Evolutionary conservation across 2,888 invertebrate species (phyloP), one percentile per base, ranked within the genome.

Genomic region (Adineta ricciae): DNA sequence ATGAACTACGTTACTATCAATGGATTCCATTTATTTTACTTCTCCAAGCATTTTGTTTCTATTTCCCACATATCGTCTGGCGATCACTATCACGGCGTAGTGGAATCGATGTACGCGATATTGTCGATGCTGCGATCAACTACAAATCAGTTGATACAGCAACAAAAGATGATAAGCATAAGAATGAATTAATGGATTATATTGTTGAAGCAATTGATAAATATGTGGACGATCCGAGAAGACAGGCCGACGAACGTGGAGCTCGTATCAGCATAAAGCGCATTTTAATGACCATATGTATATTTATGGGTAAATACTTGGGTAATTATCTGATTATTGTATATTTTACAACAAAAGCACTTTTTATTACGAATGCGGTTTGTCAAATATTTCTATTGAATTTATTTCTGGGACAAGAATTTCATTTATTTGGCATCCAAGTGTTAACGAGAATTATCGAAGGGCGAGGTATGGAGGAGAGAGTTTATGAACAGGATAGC

Each of bases 21-120:
- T 86, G 86, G 86, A 84, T 86, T 78, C 86, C 86, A 36, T 86
- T 86, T 72, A 86, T 86, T 16, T 49, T 86, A n/a, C 50, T 86
- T 27, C 56, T 84, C 27, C 86, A 86, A 83, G 86, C 86, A 41
- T 86, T 86, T 83, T 84, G 82, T 56, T 86, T 86, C n/a, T 86
- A 86, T 84, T 84, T 86, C 82, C 86, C 86, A 50, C 86, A 86
- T 54, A 84, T 86, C 27, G 84, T 84, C 38, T 86, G 86, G 86
- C 84, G 86, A 24, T 82, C 86, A 82, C 50, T 86, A 32, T 86
- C 86, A 82, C 82, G 86, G 24, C 86, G 86, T 56, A 84, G 84
- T 11, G 86, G 86, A n/a, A 84, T 86, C 11, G 86, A 86, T 72
- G 72, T 86, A 27, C 84, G 84, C 8, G 84, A 86, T 49, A 84